Evolutionary conservation across 2,888 invertebrate genomes (phyloP).

Genomic region (Blera fallax): DNA sequence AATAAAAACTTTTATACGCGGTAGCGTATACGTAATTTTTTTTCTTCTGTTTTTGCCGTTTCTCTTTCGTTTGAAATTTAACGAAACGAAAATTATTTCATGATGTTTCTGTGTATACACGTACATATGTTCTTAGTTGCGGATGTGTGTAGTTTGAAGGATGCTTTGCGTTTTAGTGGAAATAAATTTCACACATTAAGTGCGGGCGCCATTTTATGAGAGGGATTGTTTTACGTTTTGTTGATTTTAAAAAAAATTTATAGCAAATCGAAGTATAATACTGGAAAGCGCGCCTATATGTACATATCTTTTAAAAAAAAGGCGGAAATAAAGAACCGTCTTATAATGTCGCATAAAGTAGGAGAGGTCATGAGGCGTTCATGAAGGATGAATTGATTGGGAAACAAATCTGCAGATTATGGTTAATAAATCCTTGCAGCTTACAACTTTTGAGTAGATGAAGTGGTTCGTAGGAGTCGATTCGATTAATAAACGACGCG

Average conservation of each 20-base stretch:
- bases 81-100: neutral
- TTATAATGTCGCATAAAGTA: too few relatives aligned
- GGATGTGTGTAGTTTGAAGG: slow-evolving; percentile 34
- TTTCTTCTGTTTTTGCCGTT: neutral
- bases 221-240: neutral
- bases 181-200: slow-evolving; percentile 15
- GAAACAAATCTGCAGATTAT: too few relatives aligned
- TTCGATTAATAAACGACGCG: too few relatives aligned
- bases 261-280: neutral
- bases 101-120: neutral
- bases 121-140: neutral
- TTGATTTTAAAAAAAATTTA: neutral
- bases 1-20: slow-evolving; percentile 27
- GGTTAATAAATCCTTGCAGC: too few relatives aligned
- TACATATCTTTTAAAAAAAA: too few relatives aligned
- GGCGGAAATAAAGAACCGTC: too few relatives aligned
- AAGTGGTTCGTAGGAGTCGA: too few relatives aligned
- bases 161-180: neutral
- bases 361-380: too few relatives aligned
- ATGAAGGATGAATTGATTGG: too few relatives aligned
- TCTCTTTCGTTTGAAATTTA: neutral
- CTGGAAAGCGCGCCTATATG: neutral
- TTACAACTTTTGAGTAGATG: too few relatives aligned
- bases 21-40: slow-evolving; percentile 52
- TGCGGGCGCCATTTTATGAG: neutral